Conservation (phyloP, 2,797 vertebrate species). For the Pseudochromis fuscus region DNA sequence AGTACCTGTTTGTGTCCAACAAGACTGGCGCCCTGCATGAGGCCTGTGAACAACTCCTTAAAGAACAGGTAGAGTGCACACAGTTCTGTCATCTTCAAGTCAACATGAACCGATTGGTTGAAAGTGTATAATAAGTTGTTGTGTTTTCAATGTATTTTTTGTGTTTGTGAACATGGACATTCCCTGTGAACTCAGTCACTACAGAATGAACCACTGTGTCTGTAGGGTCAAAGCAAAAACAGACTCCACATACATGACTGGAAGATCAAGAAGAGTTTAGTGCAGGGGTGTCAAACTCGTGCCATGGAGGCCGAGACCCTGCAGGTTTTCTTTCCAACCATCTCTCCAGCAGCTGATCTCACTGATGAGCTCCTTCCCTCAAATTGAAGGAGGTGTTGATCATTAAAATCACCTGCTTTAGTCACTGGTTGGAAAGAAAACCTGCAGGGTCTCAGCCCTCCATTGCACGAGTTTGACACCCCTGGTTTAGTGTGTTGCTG, state of each 20-base stretch:
- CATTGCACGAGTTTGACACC: too few relatives aligned
- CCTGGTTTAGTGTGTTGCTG: not conserved
- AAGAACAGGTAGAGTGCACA: constrained; percentile 91
- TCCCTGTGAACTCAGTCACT: not conserved
- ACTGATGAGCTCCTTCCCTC: too few relatives aligned
- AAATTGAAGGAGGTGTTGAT: too few relatives aligned
- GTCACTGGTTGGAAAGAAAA: too few relatives aligned
- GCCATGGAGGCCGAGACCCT: too few relatives aligned
- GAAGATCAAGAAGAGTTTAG: too few relatives aligned
- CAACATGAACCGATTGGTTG: not conserved
- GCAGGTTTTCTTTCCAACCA: too few relatives aligned
- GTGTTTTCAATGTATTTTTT: not conserved
- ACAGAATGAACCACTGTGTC: not conserved
- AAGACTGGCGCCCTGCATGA: constrained; percentile 96
- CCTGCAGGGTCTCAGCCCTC: too few relatives aligned
- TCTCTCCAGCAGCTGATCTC: too few relatives aligned
- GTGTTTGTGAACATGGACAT: not conserved
- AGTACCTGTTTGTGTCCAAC: constrained; percentile 97
- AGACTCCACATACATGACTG: too few relatives aligned
- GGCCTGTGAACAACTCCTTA: constrained; percentile 96
- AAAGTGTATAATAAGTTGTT: not conserved
- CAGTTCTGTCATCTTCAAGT: not conserved
- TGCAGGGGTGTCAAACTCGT: too few relatives aligned
- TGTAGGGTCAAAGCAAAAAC: not conserved
- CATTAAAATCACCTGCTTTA: too few relatives aligned